Evolutionary conservation across 2,797 vertebrate genomes (phyloP).

Genomic region (Characodon lateralis): DNA sequence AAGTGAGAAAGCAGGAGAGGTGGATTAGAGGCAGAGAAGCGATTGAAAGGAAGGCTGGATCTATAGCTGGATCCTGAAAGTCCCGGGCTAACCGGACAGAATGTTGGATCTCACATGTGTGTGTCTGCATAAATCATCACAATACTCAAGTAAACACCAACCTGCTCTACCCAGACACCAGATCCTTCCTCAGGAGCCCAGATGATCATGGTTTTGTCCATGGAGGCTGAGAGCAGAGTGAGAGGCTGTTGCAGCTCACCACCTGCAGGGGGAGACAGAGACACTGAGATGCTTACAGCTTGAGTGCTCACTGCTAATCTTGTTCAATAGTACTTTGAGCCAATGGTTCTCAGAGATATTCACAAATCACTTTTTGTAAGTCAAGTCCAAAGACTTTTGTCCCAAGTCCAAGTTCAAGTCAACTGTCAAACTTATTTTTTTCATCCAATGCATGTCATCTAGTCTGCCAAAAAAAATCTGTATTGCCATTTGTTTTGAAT

Average conservation of each 20-base stretch:
- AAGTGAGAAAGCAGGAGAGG: conserved; percentile 46
- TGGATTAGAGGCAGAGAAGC: conserved; percentile 36
- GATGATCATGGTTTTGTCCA: conserved; percentile 98
- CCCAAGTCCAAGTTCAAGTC: not conserved
- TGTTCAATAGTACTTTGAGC: not conserved
- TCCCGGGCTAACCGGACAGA: not conserved
- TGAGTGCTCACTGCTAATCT: not conserved
- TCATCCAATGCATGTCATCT: not conserved
- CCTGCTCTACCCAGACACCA: conserved; percentile 96
- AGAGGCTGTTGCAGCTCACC: conserved; percentile 86
- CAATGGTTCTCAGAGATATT: not conserved
- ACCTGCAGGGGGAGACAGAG: conserved; percentile 80
- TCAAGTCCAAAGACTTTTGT: not conserved
- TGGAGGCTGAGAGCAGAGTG: conserved; percentile 91
- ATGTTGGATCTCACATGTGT: conserved; percentile 18
- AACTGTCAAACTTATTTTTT: not conserved
- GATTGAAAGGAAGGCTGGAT: conserved; percentile 30
- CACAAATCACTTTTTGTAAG: not conserved
- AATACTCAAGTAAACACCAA: conserved; percentile 59
- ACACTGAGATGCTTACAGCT: not conserved
- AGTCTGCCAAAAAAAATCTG: not conserved
- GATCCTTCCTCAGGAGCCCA: conserved; percentile 95
- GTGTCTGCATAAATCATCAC: not conserved
- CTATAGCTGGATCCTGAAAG: not conserved
- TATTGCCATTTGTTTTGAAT: not conserved